These are phyloP conservation scores for Cariama cristata DNA, from an alignment of 2,113 vertebrate species.

Conservation along the genomic window DNA sequence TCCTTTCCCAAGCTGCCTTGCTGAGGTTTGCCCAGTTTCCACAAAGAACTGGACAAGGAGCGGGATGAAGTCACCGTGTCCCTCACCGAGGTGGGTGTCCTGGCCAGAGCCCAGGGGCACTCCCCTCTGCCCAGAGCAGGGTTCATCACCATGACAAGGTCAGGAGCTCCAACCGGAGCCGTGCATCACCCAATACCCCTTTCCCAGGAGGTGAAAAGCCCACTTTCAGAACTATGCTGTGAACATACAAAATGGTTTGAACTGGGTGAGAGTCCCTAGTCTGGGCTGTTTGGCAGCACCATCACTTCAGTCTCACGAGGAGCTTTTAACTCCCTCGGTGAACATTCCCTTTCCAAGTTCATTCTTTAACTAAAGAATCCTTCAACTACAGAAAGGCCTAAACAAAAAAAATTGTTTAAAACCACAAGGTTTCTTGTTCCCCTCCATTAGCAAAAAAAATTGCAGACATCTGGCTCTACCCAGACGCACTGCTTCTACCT, in stretches of 20 bases:
- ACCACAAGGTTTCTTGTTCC: neutral
- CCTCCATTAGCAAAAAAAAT: neutral
- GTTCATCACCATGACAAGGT: rapidly evolving
- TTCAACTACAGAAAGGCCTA: neutral
- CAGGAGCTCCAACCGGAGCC: neutral
- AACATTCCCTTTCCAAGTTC: neutral
- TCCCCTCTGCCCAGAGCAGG: neutral
- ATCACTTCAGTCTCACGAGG: neutral
- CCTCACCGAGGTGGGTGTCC: neutral
- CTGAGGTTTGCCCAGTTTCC: neutral
- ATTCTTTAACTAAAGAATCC: neutral
- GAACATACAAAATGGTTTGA: neutral
- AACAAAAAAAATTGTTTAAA: neutral
- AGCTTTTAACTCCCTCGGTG: neutral
- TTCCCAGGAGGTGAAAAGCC: neutral
- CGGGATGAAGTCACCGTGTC: rapidly evolving
- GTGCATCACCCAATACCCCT: rapidly evolving
- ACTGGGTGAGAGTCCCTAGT: rapidly evolving
- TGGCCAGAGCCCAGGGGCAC: no score
- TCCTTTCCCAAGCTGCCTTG: neutral
- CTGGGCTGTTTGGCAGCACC: neutral
- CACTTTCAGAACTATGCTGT: neutral
- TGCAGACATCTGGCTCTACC: neutral
- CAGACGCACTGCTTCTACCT: neutral
- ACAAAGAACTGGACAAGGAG: neutral